phyloP scores from a whole-genome alignment of 1,140 invertebrate species.

The Anoplolepis gracilipes region DNA sequence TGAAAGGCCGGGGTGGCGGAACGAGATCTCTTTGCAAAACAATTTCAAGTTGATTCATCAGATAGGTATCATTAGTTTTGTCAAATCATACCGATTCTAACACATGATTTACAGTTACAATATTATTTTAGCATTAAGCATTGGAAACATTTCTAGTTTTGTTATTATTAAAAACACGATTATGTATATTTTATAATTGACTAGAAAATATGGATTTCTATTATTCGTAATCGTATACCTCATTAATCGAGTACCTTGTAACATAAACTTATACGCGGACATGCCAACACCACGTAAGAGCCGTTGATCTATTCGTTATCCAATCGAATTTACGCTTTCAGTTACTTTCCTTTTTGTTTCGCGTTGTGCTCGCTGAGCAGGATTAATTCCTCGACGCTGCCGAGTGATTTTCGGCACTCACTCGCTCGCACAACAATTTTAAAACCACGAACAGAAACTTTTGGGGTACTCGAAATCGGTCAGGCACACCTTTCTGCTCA shows the following conservation, averaged over 20 bases:
- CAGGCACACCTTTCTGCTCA: neutral
- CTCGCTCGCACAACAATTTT: constrained; percentile 43
- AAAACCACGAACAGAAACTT: constrained; percentile 1
- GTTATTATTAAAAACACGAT: neutral
- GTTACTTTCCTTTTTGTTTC: constrained; percentile 80
- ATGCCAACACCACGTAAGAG: constrained; percentile 42
- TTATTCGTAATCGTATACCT: neutral
- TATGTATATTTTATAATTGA: neutral
- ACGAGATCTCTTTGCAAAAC: constrained; percentile 39
- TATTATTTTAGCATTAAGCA: neutral
- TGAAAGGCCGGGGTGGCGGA: constrained; percentile 69
- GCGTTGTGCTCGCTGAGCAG: constrained; percentile 73
- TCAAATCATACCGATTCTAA: constrained; percentile 17
- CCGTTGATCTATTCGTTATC: constrained; percentile 73
- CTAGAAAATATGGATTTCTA: neutral
- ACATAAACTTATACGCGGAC: neutral
- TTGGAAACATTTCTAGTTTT: neutral
- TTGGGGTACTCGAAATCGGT: constrained; percentile 11
- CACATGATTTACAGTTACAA: neutral
- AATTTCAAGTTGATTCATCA: constrained; percentile 52
- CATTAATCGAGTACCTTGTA: constrained; percentile 16
- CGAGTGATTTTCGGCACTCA: constrained; percentile 58
- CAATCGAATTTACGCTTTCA: constrained; percentile 83
- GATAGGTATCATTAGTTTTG: constrained; percentile 29
- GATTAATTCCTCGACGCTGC: constrained; percentile 77